Evolutionary conservation across 2,797 vertebrate species (phyloP).

Genomic region (Podargus strigoides): DNA sequence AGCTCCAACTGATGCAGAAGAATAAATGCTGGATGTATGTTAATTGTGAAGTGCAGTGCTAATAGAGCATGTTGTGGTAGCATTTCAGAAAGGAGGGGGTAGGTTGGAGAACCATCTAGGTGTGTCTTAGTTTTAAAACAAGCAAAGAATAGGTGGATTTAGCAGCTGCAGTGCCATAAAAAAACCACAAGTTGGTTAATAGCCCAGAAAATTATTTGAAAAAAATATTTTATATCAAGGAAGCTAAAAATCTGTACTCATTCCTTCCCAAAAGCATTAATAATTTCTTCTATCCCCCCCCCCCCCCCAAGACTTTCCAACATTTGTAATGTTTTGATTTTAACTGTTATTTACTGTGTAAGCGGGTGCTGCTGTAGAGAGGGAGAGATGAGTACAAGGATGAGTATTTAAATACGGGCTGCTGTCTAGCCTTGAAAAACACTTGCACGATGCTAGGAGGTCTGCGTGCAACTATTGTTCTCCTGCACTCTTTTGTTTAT

Average conservation of each 20-base stretch:
- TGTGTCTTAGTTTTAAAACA: background rate
- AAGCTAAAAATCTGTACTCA: background rate
- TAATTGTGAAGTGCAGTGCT: background rate
- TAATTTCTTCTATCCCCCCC: background rate
- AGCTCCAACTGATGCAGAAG: background rate
- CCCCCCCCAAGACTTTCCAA: background rate
- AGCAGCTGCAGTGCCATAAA: background rate
- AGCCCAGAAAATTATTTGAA: background rate
- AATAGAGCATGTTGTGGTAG: background rate
- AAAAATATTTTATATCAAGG: background rate
- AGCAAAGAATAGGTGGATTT: background rate
- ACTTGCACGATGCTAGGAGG: rapidly evolving
- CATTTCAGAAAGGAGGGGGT: background rate
- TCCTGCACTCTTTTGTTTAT: background rate
- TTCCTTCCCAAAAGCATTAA: background rate
- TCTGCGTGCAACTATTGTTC: background rate
- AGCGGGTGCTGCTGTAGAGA: background rate
- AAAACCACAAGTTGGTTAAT: background rate
- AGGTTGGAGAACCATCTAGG: background rate
- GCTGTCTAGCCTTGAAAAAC: background rate
- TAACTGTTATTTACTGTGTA: background rate
- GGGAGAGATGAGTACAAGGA: background rate
- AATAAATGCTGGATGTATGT: background rate
- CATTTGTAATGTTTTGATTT: background rate
- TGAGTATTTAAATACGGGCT: background rate